Conservation (phyloP, 2,888 invertebrate genomes). For the Mylabris sibirica region DNA sequence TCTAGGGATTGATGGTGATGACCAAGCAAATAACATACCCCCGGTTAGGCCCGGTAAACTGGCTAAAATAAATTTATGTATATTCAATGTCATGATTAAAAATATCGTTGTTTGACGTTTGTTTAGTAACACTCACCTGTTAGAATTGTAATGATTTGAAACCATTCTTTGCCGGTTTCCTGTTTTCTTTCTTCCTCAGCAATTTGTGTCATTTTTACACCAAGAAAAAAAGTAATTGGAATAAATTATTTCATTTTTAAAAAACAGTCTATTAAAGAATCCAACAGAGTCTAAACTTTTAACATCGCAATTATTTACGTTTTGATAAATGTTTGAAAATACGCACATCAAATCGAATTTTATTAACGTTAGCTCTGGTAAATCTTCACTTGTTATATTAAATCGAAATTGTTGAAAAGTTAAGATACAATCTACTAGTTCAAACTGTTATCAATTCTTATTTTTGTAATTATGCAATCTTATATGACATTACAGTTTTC, state of each 20-base stretch:
- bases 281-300: no score
- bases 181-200: background rate
- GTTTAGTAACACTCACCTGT: constrained; percentile 23
- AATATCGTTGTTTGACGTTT: background rate
- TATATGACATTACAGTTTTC: background rate
- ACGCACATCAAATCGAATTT: no score
- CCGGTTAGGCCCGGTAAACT: constrained; percentile 38
- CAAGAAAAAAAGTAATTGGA: background rate
- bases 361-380: no score
- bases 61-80: constrained; percentile 20
- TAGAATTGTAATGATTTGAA: constrained; percentile 30
- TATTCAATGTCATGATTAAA: background rate
- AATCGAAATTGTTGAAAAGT: no score
- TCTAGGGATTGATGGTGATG: constrained; percentile 53
- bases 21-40: constrained; percentile 48
- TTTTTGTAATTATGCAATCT: background rate
- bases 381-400: no score
- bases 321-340: no score
- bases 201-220: background rate
- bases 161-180: constrained; percentile 25
- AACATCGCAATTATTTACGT: background rate
- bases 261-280: no score
- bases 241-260: no score
- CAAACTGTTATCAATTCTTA: constrained; percentile 3
- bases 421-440: background rate